Evolutionary conservation across 2,888 invertebrate genomes (phyloP), one percentile per base, ranked within the genome.

Genomic region (Leucozona laternaria): DNA sequence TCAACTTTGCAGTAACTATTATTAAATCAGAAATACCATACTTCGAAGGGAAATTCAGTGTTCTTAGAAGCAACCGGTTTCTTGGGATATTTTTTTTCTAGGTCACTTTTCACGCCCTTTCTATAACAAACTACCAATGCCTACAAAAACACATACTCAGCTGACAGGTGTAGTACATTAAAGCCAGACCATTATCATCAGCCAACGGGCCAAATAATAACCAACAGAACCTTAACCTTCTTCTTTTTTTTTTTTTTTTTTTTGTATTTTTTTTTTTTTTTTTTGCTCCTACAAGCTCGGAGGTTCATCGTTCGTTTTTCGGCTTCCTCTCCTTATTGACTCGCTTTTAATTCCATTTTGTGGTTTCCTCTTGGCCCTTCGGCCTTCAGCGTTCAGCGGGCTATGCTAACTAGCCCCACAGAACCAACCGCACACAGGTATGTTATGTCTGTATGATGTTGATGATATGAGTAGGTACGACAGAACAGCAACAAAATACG

Each of bases 321-420:
- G 64, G 62, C 53, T 34, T 76, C 48, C 79, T 79, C 79, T 58
- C 68, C 79, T 73, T 80, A 73, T 81, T 80, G 77, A 77, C 62
- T 85, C 40, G 80, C 80, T 78, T 81, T 85, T 85, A 85, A 85
- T 80, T 85, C 72, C 64, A 77, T 78, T 85, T 85, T 81, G 80
- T 64, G 85, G 85, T 62, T 72, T 72, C 68, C 72, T 79, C 75
- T 76, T 79, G 22, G 68, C 79, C 55, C 79, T 64, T 58, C 45
- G 70, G n/a, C 43, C 57, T 34, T 34, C 66, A 20, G 40, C 40
- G 8, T 11, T 13, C 43, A 28, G 64, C 28, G 64, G 64, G 48
- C 66, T 66, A 68, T 68, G 68, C 68, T 68, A 68, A 68, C 68
- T 68, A 68, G 55, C 55, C 48, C 53, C 68, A 60, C 72, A 68